Base-by-base conservation (phyloP, 2,797 vertebrate genomes). In the Typhlichthys subterraneus region DNA sequence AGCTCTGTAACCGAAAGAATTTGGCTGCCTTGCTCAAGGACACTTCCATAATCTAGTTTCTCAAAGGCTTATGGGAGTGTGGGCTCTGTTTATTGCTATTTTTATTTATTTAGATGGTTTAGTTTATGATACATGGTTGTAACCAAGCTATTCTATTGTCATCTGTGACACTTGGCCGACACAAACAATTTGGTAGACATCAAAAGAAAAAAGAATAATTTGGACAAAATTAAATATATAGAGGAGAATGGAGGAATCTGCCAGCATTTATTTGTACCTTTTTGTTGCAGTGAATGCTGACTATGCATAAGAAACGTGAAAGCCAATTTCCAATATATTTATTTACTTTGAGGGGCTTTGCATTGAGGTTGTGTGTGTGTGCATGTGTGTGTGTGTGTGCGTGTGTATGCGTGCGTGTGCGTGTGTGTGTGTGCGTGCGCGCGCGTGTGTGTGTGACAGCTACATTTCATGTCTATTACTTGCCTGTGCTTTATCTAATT, bases 401-500 rank as follows among this genome's bases (percentile, higher is more conserved):
- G 78, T 83, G 79, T 80, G 78, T 88, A 86, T 80, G 73, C 73
- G 81, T 84, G 79, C 79, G 78, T 88, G 87, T 84, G 79, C 79
- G 78, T 87, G 87, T 84, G 79, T 80, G 78, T 88, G 87, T 84
- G 79, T 80, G 78, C 87, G 87, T 84, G 79, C 80, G 78, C 87
- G 87, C 23, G 3, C 23, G 3, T 84, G 79, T 80, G 78, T 84
- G 79, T 80, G 78, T 88, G 87, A 87, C 82, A 83, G 83, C 78
- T 83, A 71, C 79, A 75, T 90, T 88, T 84, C 71, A 70, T 84
- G 77, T 77, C 70, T 67, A 64, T 72, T 56, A 65, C 83, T 69
- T 81, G 73, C 58, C 63, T 9, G 38, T 79, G 80, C 77, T 89
- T 90, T 88, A 88, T 91, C 73, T 87, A 83, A 91, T 90, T 90